Conservation (phyloP, 2,888 invertebrate genomes). For the Diarsia mendica region DNA sequence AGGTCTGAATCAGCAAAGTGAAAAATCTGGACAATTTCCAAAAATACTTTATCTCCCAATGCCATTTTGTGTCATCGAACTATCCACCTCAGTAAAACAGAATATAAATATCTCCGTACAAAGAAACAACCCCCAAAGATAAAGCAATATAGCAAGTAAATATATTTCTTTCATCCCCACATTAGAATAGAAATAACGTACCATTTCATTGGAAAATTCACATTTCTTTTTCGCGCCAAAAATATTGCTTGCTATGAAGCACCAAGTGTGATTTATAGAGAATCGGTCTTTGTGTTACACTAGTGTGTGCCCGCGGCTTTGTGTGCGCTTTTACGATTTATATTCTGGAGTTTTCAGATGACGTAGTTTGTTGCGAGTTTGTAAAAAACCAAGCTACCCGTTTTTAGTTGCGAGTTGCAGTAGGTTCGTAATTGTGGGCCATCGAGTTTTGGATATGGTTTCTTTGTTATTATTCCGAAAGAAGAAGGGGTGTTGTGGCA, state of each 20-base stretch:
- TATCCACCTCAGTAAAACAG: conserved; percentile 1
- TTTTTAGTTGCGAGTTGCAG: not conserved
- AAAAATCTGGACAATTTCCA: not conserved
- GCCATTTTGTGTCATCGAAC: not conserved
- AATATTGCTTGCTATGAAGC: conserved; percentile 63
- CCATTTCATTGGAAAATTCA: conserved; percentile 65
- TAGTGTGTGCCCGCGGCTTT: conserved; percentile 30
- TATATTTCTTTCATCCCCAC: conserved; percentile 54
- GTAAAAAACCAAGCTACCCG: not conserved
- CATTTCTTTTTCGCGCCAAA: conserved; percentile 65
- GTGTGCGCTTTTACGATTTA: conserved; percentile 41
- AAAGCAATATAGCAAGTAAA: conserved; percentile 45
- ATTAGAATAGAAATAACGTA: conserved; percentile 67
- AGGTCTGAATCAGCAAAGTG: not conserved
- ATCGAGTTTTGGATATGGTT: not conserved
- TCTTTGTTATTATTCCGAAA: not conserved
- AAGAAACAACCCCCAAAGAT: conserved; percentile 38
- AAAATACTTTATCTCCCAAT: not conserved
- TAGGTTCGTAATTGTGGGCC: not conserved
- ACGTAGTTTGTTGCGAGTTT: conserved; percentile 9
- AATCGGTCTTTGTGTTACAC: conserved; percentile 55
- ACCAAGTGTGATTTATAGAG: conserved; percentile 66
- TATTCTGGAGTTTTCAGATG: conserved; percentile 26
- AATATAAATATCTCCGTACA: conserved; percentile 18
- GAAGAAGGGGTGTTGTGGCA: not conserved